phyloP scores from a whole-genome alignment of 2,797 vertebrate genomes.

The Karalla daura region DNA sequence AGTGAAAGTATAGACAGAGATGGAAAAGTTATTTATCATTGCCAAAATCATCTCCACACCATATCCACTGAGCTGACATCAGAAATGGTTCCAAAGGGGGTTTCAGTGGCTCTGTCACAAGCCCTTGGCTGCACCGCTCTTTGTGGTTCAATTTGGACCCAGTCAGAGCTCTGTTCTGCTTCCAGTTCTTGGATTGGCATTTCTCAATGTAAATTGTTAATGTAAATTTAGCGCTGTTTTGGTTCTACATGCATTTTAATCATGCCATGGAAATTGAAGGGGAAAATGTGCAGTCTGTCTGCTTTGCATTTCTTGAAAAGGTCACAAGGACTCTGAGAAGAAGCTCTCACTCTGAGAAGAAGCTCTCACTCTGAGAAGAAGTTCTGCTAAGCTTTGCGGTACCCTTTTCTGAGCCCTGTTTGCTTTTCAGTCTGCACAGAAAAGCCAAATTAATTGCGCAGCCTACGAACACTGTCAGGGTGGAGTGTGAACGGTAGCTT shows the following conservation, averaged over 20 bases:
- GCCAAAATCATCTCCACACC: slow-evolving; percentile 57
- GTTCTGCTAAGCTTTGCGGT: slow-evolving; percentile 4
- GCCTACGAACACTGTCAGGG: too few relatives aligned
- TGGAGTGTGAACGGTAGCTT: too few relatives aligned
- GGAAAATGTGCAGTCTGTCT: slow-evolving; percentile 5
- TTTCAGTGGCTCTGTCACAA: slow-evolving; percentile 51
- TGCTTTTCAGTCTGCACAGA: too few relatives aligned
- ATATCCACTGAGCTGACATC: slow-evolving; percentile 36
- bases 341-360: not conserved
- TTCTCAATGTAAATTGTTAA: slow-evolving; percentile 28
- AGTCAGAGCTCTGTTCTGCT: slow-evolving; percentile 42
- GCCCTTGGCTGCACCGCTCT: slow-evolving; percentile 40
- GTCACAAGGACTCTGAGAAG: not conserved
- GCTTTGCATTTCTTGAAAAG: slow-evolving; percentile 17
- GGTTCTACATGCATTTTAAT: slow-evolving; percentile 30
- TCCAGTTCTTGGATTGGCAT: slow-evolving; percentile 38
- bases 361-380: not conserved
- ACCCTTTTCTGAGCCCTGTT: too few relatives aligned
- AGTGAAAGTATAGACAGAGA: slow-evolving; percentile 36
- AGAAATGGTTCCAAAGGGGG: slow-evolving; percentile 48
- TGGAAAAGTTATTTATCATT: slow-evolving; percentile 51
- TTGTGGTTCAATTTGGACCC: slow-evolving; percentile 48
- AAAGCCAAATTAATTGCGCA: too few relatives aligned
- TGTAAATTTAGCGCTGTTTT: slow-evolving; percentile 36
- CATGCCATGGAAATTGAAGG: slow-evolving; percentile 19